Percentiles rank a stretch among this genome's conserved stretches.
phyloP scores from a whole-genome alignment of 2,888 invertebrate genomes.

The Macrophya alboannulata region DNA sequence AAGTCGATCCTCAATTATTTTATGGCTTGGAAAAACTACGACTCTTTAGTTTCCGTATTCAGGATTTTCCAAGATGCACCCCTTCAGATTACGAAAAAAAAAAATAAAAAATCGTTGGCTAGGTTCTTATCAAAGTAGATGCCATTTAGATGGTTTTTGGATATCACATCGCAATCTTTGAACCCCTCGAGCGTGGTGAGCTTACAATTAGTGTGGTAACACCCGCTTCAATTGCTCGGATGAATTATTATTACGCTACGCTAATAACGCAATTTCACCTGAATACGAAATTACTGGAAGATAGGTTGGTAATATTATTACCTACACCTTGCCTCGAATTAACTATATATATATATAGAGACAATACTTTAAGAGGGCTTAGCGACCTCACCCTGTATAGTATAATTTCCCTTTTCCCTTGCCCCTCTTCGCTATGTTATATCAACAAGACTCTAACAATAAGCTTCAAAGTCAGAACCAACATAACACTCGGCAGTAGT shows the following conservation, averaged over 20 bases:
- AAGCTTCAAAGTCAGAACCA: conserved; percentile 1
- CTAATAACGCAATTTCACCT: conserved; percentile 54
- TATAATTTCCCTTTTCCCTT: neutral
- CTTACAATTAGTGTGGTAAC: conserved; percentile 50
- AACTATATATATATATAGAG: conserved; percentile 2
- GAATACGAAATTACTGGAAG: conserved; percentile 52
- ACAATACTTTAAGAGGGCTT: conserved; percentile 47
- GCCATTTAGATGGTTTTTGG: conserved; percentile 14
- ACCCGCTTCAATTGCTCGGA: conserved; percentile 42
- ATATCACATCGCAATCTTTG: conserved; percentile 25
- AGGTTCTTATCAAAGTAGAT: neutral
- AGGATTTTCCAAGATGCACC: neutral
- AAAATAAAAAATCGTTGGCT: neutral
- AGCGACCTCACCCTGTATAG: conserved; percentile 28
- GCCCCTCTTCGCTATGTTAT: neutral
- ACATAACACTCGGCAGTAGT: neutral
- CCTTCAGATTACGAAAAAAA: neutral
- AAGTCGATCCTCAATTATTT: no score
- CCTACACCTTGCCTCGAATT: conserved; percentile 25
- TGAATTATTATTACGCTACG: conserved; percentile 54
- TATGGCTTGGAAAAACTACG: neutral
- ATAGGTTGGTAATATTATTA: conserved; percentile 24
- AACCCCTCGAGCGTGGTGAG: conserved; percentile 7
- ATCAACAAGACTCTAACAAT: neutral
- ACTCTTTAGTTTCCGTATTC: neutral